Percentiles rank a stretch among this genome's conserved stretches.
Evolutionary conservation across 2,888 invertebrate genomes (phyloP).

Genomic region (Dione vanillae): DNA sequence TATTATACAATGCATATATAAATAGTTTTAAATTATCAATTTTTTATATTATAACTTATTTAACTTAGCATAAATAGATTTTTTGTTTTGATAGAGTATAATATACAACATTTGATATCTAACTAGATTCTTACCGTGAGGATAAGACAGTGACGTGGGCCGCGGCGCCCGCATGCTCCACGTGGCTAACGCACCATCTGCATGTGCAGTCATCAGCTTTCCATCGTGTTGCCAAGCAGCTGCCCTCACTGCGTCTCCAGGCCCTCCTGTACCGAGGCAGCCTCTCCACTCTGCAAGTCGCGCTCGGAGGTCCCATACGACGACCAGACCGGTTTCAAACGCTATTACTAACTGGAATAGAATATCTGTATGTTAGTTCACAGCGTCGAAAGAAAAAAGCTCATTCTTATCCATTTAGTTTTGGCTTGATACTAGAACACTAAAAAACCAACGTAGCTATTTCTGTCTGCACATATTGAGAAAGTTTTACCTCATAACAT

Average conservation of each 20-base stretch:
- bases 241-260: conserved; percentile 91
- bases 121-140: conserved; percentile 91
- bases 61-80: too few relatives aligned
- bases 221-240: conserved; percentile 99
- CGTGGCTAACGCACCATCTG: conserved; percentile 97
- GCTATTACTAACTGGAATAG: conserved; percentile 94
- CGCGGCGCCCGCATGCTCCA: conserved; percentile 94
- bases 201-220: conserved; percentile 98
- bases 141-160: conserved; percentile 92
- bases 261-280: conserved; percentile 90
- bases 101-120: not conserved
- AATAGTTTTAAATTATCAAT: too few relatives aligned
- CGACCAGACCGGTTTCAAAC: conserved; percentile 96
- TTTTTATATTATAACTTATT: too few relatives aligned
- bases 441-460: too few relatives aligned
- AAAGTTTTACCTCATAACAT: too few relatives aligned
- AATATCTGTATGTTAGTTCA: not conserved
- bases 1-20: too few relatives aligned
- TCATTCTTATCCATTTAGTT: too few relatives aligned
- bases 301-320: conserved; percentile 97
- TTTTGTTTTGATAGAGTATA: too few relatives aligned
- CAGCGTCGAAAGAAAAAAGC: too few relatives aligned
- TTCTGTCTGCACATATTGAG: too few relatives aligned
- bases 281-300: conserved; percentile 94
- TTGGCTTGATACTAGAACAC: too few relatives aligned